Evolutionary conservation across 2,797 vertebrate genomes (phyloP).

Genomic region (Coracias cyanogaster): DNA sequence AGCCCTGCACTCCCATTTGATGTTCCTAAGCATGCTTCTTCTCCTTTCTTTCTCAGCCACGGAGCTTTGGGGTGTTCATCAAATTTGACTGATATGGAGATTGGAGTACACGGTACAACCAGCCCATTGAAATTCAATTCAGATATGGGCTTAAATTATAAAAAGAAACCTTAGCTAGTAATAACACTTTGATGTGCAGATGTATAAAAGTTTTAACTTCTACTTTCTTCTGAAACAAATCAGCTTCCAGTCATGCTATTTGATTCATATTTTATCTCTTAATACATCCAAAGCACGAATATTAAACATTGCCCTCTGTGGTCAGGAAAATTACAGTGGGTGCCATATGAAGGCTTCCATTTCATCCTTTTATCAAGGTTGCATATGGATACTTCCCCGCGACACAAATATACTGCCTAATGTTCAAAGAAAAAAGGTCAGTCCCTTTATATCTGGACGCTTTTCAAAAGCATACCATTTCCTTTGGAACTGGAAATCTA

Average conservation of each 20-base stretch:
- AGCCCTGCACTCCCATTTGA: conserved; percentile 64
- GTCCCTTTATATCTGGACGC: background rate
- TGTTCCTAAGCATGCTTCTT: conserved; percentile 54
- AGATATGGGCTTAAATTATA: conserved; percentile 60
- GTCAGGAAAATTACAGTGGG: conserved; percentile 29
- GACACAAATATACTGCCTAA: background rate
- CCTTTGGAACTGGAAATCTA: conserved; percentile 7
- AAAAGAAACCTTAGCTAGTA: conserved; percentile 57
- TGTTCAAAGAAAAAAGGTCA: background rate
- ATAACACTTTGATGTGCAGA: conserved; percentile 74
- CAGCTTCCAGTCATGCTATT: conserved; percentile 66
- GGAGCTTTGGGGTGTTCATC: conserved; percentile 60
- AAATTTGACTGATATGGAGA: conserved; percentile 53
- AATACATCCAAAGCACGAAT: conserved; percentile 45
- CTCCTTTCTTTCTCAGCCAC: conserved; percentile 45
- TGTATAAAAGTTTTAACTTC: conserved; percentile 72
- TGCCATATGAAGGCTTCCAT: conserved; percentile 1
- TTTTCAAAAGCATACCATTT: background rate
- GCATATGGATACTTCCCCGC: background rate
- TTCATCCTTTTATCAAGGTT: conserved; percentile 21
- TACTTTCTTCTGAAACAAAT: conserved; percentile 69
- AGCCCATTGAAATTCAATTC: conserved; percentile 71
- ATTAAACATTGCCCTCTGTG: conserved; percentile 24
- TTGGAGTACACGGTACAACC: conserved; percentile 19
- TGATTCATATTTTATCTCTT: conserved; percentile 73